These are phyloP conservation scores for Macropus fuliginosus DNA, from an alignment of 2,797 vertebrate species.

Conservation along the genomic window DNA sequence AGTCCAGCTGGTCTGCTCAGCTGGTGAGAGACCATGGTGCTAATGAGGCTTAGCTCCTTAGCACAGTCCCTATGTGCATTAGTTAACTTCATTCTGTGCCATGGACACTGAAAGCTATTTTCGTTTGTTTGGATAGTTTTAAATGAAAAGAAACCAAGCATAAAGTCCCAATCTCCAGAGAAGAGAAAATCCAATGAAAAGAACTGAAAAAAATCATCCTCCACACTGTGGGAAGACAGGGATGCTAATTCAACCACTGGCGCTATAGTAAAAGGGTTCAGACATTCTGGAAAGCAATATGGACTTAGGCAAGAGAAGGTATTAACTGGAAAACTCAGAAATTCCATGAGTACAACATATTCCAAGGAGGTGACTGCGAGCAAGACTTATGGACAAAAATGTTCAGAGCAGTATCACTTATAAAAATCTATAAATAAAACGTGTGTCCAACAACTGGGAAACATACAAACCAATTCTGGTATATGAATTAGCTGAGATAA, in stretches of 20 bases:
- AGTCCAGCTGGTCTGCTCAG: not conserved
- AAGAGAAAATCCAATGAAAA: conserved; percentile 33
- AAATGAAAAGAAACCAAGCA: conserved; percentile 64
- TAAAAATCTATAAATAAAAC: not conserved
- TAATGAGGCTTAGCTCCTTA: not conserved
- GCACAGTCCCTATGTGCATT: not conserved
- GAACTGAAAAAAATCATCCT: conserved; percentile 12
- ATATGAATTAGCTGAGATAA: not conserved
- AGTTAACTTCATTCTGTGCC: not conserved
- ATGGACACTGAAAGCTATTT: not conserved
- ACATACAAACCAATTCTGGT: not conserved
- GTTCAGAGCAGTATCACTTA: not conserved
- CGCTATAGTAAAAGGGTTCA: not conserved
- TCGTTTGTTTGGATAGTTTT: not conserved
- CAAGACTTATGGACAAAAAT: not conserved
- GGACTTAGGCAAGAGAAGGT: not conserved
- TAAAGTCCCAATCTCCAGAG: conserved; percentile 65
- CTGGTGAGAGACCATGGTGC: not conserved
- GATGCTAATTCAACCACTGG: not conserved
- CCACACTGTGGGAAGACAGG: not conserved
- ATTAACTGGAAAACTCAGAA: not conserved
- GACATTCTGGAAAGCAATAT: not conserved
- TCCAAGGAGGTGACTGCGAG: not conserved
- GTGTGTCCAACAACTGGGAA: not conserved
- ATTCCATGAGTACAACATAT: not conserved